Evolutionary conservation across 2,888 invertebrate species (phyloP), one percentile per base, ranked within the genome.

Genomic region (Tinea pellionella): DNA sequence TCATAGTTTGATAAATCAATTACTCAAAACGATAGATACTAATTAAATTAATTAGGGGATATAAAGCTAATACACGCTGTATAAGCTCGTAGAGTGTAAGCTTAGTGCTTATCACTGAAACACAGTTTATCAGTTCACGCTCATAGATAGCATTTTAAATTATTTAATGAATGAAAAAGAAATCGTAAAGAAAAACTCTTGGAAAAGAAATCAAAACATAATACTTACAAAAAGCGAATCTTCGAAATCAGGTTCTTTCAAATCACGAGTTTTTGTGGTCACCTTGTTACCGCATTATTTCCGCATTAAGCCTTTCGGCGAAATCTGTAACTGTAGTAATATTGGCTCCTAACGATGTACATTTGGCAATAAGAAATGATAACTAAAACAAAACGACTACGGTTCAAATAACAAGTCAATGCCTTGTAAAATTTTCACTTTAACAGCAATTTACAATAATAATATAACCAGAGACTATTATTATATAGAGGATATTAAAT

Each of bases 221-320:
- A 47, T 12, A 41, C 13, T 9, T 15, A 15, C 16, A 13, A 47
- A 47, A 47, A 47, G 18, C 8, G 53, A 24, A 24, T n/a, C 30
- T 57, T 57, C 16, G 29, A 56, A 56, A 29, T 30, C 4, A 55
- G 24, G 24, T 2, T n/a, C 3, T 18, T 55, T 55, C 12, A 57
- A 57, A 57, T 57, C 57, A 57, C 57, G 57, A 57, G 57, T 57
- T 57, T 57, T 57, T 57, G 57, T 57, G 57, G 57, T 57, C 30
- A 32, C 57, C 19, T 24, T 13, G 57, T 57, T 57, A 57, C 57
- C 57, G 32, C 57, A 57, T 57, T 57, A 57, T 57, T 57, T 32
- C 57, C 57, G 32, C 32, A 57, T 57, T 57, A 57, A 57, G 57
- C 32, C 57, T 57, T 57, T 57, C 57, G 57, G 32, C 32, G 57